Base-by-base conservation (phyloP, 2,888 invertebrate species). In the Agrotis ipsilon region DNA sequence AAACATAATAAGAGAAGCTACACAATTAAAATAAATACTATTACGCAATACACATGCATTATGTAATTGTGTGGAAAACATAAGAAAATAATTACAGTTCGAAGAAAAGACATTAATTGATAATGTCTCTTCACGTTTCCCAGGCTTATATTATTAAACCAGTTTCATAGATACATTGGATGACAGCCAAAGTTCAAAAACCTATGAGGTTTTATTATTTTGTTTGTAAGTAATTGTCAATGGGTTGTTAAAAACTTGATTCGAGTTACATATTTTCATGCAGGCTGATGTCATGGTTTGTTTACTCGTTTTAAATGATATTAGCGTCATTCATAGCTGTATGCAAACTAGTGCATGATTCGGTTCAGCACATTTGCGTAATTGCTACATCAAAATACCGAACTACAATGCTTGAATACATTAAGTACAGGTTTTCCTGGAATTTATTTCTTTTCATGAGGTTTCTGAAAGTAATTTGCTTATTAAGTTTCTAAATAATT, bases 111-210 rank as follows among this genome's bases (percentile, higher is more conserved):
- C 54, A 80, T 58, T 51, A 70, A 58, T 78, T 64, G 65, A 24
- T 75, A 48, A 51, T 27, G 60, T 43, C 39, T 64, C 57, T 64
- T 63, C 21, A 49, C 0, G 46, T 61, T 71, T 71, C 64, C 59
- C 68, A 80, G 68, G 67, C 46, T 65, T 45, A 49, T 72, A 54
- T 60, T 51, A 54, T 67, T 48, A 65, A 78, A 76, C 74, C 70
- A 60, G 84, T 84, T 81, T 65, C 27, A 65, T 68, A 71, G 55
- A 71, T 71, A 55, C 13, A 48, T 73, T 68, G 66, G 57, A 78
- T 57, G 55, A 58, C 49, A 67, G 57, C 51, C 64, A 82, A 72
- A 83, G 83, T 82, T 84, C 80, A 82, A 80, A 82, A 84, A 82
- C 83, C 83, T 80, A 49, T 57, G 49, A 80, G 43, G 48, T 68